Evolutionary conservation across 2,113 vertebrate genomes (phyloP).

Genomic region (Noturus placidus): DNA sequence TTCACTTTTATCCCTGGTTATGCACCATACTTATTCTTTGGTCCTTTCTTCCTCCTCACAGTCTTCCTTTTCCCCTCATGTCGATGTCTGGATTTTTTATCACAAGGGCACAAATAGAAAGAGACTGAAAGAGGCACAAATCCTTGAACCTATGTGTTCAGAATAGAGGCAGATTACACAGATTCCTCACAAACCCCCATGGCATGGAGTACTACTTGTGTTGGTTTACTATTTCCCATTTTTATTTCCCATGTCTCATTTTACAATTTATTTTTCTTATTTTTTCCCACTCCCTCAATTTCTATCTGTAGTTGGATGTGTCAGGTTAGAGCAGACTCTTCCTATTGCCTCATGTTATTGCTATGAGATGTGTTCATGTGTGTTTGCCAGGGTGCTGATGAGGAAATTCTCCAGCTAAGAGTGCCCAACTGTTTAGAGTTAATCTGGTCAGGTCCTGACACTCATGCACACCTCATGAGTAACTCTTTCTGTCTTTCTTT

Average conservation of each 20-base stretch:
- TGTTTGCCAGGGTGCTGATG: not conserved
- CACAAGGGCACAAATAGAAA: not conserved
- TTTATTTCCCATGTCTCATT: not conserved
- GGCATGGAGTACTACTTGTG: not conserved
- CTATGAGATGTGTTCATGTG: not conserved
- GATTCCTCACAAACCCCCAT: not conserved
- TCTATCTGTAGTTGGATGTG: not conserved
- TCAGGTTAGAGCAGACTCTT: not conserved
- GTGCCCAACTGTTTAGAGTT: conserved; percentile 47
- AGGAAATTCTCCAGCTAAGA: conserved; percentile 30
- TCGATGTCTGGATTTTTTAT: conserved; percentile 9
- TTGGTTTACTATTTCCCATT: not conserved
- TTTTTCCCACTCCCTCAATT: not conserved
- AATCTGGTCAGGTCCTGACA: not conserved
- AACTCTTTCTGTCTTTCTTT: conserved; percentile 18
- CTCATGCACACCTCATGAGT: not conserved
- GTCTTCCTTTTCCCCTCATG: conserved; percentile 49
- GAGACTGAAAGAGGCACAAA: conserved; percentile 17
- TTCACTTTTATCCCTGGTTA: not conserved
- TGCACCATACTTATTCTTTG: not conserved
- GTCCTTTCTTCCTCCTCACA: not conserved
- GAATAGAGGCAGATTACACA: not conserved
- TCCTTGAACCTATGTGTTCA: conserved; percentile 57
- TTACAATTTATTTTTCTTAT: not conserved
- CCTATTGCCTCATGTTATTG: not conserved